A percentile compares a stretch with the other conserved stretches of the same genome.
phyloP scores from a whole-genome alignment of 2,797 vertebrate species.

The Gorsachius magnificus region DNA sequence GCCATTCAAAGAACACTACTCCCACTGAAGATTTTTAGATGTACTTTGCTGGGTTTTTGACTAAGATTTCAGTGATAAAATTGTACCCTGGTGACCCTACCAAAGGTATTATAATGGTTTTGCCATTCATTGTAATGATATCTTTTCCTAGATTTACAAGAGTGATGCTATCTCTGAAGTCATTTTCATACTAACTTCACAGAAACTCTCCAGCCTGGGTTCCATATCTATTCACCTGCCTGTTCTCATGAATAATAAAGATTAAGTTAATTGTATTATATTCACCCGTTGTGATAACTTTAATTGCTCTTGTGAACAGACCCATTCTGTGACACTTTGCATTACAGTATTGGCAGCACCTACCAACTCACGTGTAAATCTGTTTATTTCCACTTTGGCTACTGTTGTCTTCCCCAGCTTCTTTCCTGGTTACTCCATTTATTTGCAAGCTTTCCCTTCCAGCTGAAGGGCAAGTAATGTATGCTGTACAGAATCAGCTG shows the following conservation, averaged over 20 bases:
- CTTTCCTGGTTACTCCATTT: background rate
- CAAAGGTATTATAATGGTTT: background rate
- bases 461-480: background rate
- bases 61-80: background rate
- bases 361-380: background rate
- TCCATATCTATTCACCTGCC: background rate
- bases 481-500: background rate
- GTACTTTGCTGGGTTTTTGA: background rate
- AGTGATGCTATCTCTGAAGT: background rate
- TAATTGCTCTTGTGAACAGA: background rate
- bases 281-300: background rate
- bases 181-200: background rate
- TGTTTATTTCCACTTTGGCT: background rate
- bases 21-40: background rate
- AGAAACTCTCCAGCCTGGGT: background rate
- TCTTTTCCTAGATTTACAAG: background rate
- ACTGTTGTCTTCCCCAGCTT: background rate
- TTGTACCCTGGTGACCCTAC: background rate
- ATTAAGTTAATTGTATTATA: background rate
- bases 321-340: background rate
- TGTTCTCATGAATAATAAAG: background rate
- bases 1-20: background rate
- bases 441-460: background rate
- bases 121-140: background rate
- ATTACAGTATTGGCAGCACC: background rate